A percentile compares a stretch with the other conserved stretches of the same genome.
Conservation (phyloP, 1,140 invertebrate species). For the Drosophila oshimai region DNA sequence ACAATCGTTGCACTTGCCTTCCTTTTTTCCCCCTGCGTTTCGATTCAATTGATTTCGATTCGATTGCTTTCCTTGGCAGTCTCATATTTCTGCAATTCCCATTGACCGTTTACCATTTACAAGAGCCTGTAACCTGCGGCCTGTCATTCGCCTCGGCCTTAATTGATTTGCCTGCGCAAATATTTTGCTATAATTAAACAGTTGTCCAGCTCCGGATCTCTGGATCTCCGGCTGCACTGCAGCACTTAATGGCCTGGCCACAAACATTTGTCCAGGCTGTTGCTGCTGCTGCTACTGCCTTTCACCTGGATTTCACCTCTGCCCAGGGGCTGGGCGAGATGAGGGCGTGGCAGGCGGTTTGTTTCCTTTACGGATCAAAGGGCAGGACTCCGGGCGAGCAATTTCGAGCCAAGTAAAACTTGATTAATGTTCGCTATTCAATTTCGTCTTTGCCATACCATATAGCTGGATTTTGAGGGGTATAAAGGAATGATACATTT, state of each 20-base stretch:
- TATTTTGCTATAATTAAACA: constrained; percentile 57
- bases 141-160: constrained; percentile 19
- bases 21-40: background rate
- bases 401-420: constrained; percentile 17
- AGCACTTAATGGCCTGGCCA: constrained; percentile 55
- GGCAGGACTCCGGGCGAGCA: constrained; percentile 13
- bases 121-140: background rate
- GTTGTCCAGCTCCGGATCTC: constrained; percentile 2
- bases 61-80: background rate
- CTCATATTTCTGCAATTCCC: constrained; percentile 32
- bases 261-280: constrained; percentile 28
- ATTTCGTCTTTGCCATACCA: constrained; percentile 15
- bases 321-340: background rate
- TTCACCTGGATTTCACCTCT: constrained; percentile 19
- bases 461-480: background rate
- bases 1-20: background rate
- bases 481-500: too few relatives aligned
- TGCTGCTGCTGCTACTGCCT: background rate
- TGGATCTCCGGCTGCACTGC: constrained; percentile 1
- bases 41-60: constrained; percentile 1
- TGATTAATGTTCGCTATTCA: constrained; percentile 56
- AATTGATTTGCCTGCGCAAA: constrained; percentile 52
- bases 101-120: too few relatives aligned
- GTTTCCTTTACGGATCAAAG: constrained; percentile 12
- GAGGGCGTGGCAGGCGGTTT: background rate